Conservation (phyloP, 2,797 vertebrate genomes). For the Peromyscus attwateri region DNA sequence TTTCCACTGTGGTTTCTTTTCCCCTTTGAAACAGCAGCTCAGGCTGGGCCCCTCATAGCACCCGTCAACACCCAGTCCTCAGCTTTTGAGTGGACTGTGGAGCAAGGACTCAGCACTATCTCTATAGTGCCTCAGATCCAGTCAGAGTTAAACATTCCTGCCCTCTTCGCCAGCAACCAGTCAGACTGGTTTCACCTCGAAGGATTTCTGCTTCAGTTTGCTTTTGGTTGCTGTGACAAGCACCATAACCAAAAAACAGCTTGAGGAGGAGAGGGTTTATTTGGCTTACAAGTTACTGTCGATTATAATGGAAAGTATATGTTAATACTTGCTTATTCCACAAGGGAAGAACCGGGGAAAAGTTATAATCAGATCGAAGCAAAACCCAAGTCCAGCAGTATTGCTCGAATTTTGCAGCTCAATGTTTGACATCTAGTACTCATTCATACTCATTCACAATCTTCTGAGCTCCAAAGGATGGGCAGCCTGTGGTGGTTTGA, state of each 20-base stretch:
- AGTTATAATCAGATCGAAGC: neutral
- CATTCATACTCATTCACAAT: neutral
- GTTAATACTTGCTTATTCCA: neutral
- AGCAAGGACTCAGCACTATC: neutral
- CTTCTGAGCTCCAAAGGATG: neutral
- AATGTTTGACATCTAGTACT: too few relatives aligned
- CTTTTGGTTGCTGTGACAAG: neutral
- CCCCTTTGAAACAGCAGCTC: neutral
- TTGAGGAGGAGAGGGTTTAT: neutral
- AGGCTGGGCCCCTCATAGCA: neutral
- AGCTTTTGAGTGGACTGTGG: neutral
- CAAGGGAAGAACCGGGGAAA: neutral
- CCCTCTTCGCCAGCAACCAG: neutral
- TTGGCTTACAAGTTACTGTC: neutral
- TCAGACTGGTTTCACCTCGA: neutral
- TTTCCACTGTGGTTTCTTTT: neutral
- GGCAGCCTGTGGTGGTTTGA: neutral
- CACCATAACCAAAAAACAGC: neutral
- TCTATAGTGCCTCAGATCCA: neutral
- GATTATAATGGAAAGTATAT: neutral
- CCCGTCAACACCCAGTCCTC: neutral
- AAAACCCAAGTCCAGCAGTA: neutral
- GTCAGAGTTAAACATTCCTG: neutral
- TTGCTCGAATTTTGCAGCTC: neutral
- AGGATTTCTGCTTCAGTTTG: neutral